Base-by-base conservation (phyloP, 2,888 invertebrate species). In the Ferdinandea cuprea region DNA sequence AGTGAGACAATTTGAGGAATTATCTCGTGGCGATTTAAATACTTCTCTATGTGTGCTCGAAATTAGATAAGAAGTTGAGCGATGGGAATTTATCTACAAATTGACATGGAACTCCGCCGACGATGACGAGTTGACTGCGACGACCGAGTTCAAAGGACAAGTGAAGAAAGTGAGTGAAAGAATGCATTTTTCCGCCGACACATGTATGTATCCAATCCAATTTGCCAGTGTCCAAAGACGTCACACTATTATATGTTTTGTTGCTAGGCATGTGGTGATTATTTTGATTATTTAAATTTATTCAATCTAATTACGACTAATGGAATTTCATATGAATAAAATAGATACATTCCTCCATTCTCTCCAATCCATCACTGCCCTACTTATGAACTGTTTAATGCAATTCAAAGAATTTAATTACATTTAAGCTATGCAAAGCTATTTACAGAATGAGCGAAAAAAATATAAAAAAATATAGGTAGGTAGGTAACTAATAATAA, bases 261-360 rank as follows among this genome's bases (percentile, higher is more conserved):
- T 17, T 19, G 4, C 17, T n/a, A n/a, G n/a, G n/a, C n/a, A n/a
- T n/a, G n/a, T n/a, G n/a, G n/a, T n/a, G n/a, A n/a, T n/a, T 19
- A 0, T 9, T 11, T 11, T 19, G 25, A 61, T 84, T 65, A 69
- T 73, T 74, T 42, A 74, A 84, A 80, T 79, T 17, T 74, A 84
- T 84, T 17, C 74, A 74, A 80, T 84, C 73, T 80, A 44, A 84
- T 74, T 84, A 84, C 52, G 52, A 35, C 17, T 37, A 9, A 48
- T 40, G 59, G 56, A 59, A 54, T 73, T 46, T 35, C 40, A 40
- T 35, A 32, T 68, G 66, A 46, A 65, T 50, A 65, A 35, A 48
- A 6, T n/a, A 73, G 32, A 17, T 21, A 13, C 13, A 17, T 44
- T 32, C 15, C 13, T 40, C n/a, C 69, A 46, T 17, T 32, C 21